Evolutionary conservation across 2,888 invertebrate genomes (phyloP), one percentile per base, ranked within the genome.

Genomic region (Xestia sexstrigata): DNA sequence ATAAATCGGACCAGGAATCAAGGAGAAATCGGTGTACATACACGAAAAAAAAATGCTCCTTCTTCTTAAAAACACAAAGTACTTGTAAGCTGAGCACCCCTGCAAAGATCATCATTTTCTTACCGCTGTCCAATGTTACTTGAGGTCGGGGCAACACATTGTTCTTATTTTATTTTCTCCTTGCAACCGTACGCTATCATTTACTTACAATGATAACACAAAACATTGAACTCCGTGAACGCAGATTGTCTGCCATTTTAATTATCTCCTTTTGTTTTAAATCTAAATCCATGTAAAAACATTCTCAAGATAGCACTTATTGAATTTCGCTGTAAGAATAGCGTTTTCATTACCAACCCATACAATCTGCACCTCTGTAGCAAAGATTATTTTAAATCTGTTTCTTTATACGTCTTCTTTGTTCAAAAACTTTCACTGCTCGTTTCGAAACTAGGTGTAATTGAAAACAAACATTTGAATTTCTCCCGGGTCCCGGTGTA

Each of bases 391-490:
- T 73, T 42, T 11, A 9, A 75, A 67, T 13, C 30, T 23, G 65
- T 74, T 74, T 70, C 73, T 77, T 76, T 45, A 60, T 30, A 75
- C 60, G 47, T 79, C 75, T 69, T 70, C 71, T 26, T 68, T 67
- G 63, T 72, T 70, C 52, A 58, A 30, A 62, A 84, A 74, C 68
- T 75, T 66, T 39, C 63, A 60, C 17, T 20, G 52, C 30, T 15
- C 26, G 63, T 65, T 62, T 30, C 52, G 65, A 23, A 70, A 72
- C 75, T 74, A 69, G 79, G 65, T 70, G 71, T 82, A 87, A 87
- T 87, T 87, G 76, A 84, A 87, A 84, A 86, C 86, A 88, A 84
- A 87, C 81, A 85, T 83, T 76, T 71, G n/a, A 70, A 80, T 77
- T 60, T 77, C 66, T 39, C 63, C 11, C 35, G 62, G 71, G 62